Evolutionary conservation across 2,888 invertebrate genomes (phyloP).

Genomic region (Liposcelis brunnea): DNA sequence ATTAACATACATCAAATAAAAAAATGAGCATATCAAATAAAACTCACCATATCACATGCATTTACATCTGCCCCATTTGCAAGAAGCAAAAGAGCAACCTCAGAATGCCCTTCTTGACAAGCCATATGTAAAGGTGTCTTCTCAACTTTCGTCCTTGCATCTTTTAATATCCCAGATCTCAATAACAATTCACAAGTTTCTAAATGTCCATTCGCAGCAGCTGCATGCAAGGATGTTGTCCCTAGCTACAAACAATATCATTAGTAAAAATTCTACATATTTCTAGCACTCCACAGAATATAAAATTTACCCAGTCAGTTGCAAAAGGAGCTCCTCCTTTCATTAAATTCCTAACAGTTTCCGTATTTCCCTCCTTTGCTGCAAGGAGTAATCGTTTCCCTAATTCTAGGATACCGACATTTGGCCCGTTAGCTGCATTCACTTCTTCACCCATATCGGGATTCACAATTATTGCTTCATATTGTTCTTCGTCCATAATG

Average conservation of each 20-base stretch:
- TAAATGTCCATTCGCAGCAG: not conserved
- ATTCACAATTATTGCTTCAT: no score
- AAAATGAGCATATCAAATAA: not conserved
- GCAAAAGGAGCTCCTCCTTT: constrained; percentile 79
- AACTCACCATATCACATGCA: constrained; percentile 54
- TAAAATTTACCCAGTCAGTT: constrained; percentile 67
- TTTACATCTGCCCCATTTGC: constrained; percentile 53
- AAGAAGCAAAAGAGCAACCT: constrained; percentile 51
- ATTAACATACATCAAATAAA: constrained; percentile 6
- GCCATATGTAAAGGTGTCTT: constrained; percentile 83
- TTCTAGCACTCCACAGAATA: no score
- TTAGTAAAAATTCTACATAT: no score
- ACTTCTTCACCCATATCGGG: no score
- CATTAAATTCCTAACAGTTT: constrained; percentile 58
- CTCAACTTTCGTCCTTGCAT: constrained; percentile 82
- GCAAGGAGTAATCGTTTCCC: constrained; percentile 69
- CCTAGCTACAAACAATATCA: constrained; percentile 1
- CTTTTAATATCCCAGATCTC: constrained; percentile 49
- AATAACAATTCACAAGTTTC: constrained; percentile 1
- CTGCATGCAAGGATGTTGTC: constrained; percentile 2
- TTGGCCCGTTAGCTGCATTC: no score
- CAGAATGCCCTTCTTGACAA: constrained; percentile 62
- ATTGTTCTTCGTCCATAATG: no score
- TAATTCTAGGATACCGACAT: constrained; percentile 51
- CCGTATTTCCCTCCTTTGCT: constrained; percentile 60